These are phyloP conservation scores for Drosophila eugracilis DNA, from an alignment of 1,140 invertebrate genomes.

Conservation along the genomic window DNA sequence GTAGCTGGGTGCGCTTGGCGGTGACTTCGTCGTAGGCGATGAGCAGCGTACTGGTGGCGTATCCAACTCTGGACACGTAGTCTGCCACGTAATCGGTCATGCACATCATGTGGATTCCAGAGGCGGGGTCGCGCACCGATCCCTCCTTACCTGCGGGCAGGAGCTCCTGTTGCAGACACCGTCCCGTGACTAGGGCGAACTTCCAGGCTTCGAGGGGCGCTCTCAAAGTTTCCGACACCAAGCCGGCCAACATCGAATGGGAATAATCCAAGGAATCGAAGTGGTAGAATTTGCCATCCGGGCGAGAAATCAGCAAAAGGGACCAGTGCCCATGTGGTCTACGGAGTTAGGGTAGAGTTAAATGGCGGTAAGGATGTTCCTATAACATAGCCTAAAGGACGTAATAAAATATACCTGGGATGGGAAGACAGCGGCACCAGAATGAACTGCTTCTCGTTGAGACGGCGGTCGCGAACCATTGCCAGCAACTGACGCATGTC, in stretches of 20 bases:
- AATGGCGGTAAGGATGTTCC: too few species aligned
- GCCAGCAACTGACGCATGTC: neutral
- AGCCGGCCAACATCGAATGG: constrained; percentile 14
- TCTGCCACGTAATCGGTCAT: constrained; percentile 45
- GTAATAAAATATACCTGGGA: neutral
- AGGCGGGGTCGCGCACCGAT: constrained; percentile 1
- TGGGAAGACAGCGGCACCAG: constrained; percentile 27
- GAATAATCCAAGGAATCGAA: constrained; percentile 49
- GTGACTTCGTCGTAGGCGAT: constrained; percentile 32
- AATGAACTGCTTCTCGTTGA: constrained; percentile 28
- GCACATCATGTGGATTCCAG: constrained; percentile 45
- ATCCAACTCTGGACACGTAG: constrained; percentile 42
- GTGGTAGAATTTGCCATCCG: constrained; percentile 44
- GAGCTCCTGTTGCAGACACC: constrained; percentile 41
- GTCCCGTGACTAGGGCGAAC: constrained; percentile 21
- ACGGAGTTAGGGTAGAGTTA: neutral
- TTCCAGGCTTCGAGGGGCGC: constrained; percentile 6
- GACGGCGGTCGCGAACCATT: neutral
- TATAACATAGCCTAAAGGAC: too few species aligned
- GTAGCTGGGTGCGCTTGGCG: constrained; percentile 27
- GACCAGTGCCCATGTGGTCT: constrained; percentile 39
- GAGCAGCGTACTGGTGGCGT: constrained; percentile 44
- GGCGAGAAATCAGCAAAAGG: constrained; percentile 42
- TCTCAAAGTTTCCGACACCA: constrained; percentile 18
- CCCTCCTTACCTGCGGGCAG: neutral